A percentile compares a stretch with the other conserved stretches of the same genome.
These are phyloP conservation scores for Bombus picipes DNA, from an alignment of 1,140 invertebrate genomes.

Conservation along the genomic window DNA sequence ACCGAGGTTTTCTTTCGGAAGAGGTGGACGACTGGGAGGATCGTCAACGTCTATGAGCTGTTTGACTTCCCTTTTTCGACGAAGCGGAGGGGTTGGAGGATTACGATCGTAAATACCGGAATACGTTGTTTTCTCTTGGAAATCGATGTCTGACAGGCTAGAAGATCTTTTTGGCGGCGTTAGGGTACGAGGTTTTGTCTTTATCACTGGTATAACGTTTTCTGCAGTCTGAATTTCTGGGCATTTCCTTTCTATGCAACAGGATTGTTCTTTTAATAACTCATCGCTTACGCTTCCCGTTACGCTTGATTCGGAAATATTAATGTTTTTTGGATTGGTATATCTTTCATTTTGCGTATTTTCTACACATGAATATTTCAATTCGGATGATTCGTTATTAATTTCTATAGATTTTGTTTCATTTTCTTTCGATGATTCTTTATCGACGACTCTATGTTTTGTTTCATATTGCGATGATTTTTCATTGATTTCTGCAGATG, in stretches of 20 bases:
- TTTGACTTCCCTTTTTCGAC: neutral
- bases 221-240: neutral
- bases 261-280: neutral
- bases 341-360: neutral
- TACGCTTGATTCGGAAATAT: neutral
- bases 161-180: conserved; percentile 65
- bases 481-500: neutral
- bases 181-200: conserved; percentile 43
- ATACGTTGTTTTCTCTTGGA: neutral
- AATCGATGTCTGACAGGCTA: conserved; percentile 49
- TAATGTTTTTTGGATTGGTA: neutral
- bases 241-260: no score
- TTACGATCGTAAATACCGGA: neutral
- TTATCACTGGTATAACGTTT: neutral
- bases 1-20: neutral
- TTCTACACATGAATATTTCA: neutral
- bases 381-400: neutral
- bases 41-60: neutral
- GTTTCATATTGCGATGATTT: neutral
- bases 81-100: conserved; percentile 50
- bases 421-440: neutral
- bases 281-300: neutral
- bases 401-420: neutral
- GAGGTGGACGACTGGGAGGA: conserved; percentile 23
- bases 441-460: no score